Conservation (phyloP, 1,140 invertebrate genomes). For the Eciton burchellii region DNA sequence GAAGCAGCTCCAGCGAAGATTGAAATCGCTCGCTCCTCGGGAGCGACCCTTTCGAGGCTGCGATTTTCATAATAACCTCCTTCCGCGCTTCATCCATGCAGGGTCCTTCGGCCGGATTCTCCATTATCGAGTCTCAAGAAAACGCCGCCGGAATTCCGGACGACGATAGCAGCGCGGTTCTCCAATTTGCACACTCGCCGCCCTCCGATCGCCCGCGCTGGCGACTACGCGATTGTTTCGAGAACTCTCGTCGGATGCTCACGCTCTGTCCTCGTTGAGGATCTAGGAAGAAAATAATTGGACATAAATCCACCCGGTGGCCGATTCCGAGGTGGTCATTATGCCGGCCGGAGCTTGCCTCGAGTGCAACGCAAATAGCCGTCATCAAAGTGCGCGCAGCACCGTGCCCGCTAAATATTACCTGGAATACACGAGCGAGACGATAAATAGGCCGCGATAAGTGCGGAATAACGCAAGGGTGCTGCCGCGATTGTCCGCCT, state of each 20-base stretch:
- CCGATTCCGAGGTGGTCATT: constrained; percentile 74
- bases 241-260: constrained; percentile 52
- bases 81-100: no score
- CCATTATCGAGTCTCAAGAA: neutral
- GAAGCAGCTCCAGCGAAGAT: constrained; percentile 6
- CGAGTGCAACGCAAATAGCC: constrained; percentile 75
- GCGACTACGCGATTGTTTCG: constrained; percentile 40
- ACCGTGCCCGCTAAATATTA: constrained; percentile 71
- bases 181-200: constrained; percentile 8
- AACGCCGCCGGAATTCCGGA: constrained; percentile 21
- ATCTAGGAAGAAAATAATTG: constrained; percentile 75
- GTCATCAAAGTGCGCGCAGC: constrained; percentile 20
- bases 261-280: constrained; percentile 26
- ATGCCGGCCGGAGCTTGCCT: constrained; percentile 62
- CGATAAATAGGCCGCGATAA: constrained; percentile 73
- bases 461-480: constrained; percentile 56
- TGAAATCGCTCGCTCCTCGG: no score
- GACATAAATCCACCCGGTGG: constrained; percentile 73
- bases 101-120: neutral
- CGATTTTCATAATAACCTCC: constrained; percentile 5
- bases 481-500: neutral
- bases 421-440: constrained; percentile 63
- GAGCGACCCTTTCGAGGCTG: neutral
- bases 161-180: constrained; percentile 36
- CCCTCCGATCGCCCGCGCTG: constrained; percentile 4